These are phyloP conservation scores for Anthopleura xanthogrammica DNA, from an alignment of 92 coral and sea anemone genomes.

Conservation along the genomic window DNA sequence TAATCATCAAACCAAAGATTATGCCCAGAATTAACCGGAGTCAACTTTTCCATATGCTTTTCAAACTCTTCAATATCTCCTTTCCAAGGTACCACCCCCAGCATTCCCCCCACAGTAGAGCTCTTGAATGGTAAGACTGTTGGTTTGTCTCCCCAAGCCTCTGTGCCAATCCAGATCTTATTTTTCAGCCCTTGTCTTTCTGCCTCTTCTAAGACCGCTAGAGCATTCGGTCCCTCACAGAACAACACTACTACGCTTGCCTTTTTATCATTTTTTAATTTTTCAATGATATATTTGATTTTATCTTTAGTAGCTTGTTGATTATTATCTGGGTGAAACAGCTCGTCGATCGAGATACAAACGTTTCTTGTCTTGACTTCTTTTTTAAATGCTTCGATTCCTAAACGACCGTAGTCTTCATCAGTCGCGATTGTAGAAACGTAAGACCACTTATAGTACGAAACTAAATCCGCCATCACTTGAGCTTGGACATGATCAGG, in stretches of 20 bases:
- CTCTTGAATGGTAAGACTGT: conserved; percentile 53
- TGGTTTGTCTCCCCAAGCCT: conserved; percentile 89
- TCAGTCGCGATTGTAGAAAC: conserved; percentile 94
- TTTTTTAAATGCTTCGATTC: conserved; percentile 84
- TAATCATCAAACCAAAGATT: conserved; percentile 88
- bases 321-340: conserved; percentile 77
- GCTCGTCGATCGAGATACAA: conserved; percentile 83
- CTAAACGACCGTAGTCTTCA: conserved; percentile 90
- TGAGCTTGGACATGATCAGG: conserved; percentile 93
- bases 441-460: conserved; percentile 72
- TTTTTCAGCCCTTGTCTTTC: conserved; percentile 73
- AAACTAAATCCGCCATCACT: conserved; percentile 85
- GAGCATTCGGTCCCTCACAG: conserved; percentile 85
- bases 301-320: conserved; percentile 61
- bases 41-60: conserved; percentile 61
- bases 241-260: conserved; percentile 81
- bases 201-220: conserved; percentile 80
- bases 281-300: conserved; percentile 64
- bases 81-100: conserved; percentile 84
- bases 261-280: conserved; percentile 62
- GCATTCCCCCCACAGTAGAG: conserved; percentile 78
- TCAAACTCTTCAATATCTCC: conserved; percentile 63
- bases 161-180: conserved; percentile 95
- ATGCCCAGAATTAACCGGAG: conserved; percentile 54
- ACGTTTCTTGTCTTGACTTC: conserved; percentile 72